Conservation (phyloP, 1,140 invertebrate genomes). For the Aphis craccivora region DNA sequence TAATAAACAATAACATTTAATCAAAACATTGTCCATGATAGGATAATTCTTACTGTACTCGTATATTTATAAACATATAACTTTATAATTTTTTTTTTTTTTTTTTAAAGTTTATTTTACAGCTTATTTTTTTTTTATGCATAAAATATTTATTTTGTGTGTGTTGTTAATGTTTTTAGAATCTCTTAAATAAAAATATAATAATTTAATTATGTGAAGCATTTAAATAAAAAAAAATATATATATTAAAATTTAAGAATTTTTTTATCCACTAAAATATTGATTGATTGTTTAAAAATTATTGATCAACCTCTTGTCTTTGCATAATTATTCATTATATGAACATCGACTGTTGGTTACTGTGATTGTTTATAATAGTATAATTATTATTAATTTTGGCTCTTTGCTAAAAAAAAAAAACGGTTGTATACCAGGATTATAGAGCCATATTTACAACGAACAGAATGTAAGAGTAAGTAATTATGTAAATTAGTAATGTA, state of each 20-base stretch:
- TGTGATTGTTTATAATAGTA: background rate
- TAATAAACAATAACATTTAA: conserved; percentile 6
- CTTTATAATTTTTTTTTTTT: background rate
- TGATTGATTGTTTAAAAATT: background rate
- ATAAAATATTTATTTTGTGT: conserved; percentile 10
- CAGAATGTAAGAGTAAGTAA: no score
- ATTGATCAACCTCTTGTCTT: background rate
- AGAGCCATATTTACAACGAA: no score
- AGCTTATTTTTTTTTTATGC: background rate
- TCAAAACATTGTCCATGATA: background rate
- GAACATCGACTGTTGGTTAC: background rate
- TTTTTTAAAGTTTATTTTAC: background rate
- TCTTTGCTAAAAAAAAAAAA: background rate
- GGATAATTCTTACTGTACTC: background rate
- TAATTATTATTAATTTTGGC: background rate
- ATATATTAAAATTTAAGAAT: background rate
- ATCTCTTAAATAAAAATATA: conserved; percentile 23
- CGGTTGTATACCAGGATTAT: no score
- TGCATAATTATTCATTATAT: background rate
- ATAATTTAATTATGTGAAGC: background rate
- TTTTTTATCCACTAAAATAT: background rate
- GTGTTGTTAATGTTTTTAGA: background rate
- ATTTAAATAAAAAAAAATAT: background rate
- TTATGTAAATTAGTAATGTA: no score
- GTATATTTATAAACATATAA: background rate